Conservation (phyloP, 2,888 invertebrate species). For the Chaitophorus viminalis region DNA sequence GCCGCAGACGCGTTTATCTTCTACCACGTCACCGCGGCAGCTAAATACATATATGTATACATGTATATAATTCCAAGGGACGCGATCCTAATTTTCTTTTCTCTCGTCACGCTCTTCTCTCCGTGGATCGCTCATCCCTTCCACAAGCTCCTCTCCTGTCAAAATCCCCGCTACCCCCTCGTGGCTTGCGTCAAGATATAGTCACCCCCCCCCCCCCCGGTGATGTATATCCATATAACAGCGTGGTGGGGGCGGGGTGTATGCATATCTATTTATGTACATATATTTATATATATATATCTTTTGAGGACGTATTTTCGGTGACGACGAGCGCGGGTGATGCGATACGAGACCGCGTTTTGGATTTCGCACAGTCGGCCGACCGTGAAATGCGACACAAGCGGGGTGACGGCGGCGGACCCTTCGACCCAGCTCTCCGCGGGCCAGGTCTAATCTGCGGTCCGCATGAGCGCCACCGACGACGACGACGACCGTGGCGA, state of each 20-base stretch:
- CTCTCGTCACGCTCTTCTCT: neutral
- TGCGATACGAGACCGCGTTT: neutral
- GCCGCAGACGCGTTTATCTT: constrained; percentile 48
- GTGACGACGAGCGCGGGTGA: neutral
- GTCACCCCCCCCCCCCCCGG: no score
- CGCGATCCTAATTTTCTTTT: constrained; percentile 32
- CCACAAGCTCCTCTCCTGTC: neutral
- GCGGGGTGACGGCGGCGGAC: no score
- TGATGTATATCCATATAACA: no score
- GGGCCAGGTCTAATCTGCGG: neutral
- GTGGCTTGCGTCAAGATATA: no score
- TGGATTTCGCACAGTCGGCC: constrained; percentile 17
- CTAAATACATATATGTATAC: no score
- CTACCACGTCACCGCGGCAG: constrained; percentile 2
- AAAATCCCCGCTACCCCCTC: neutral
- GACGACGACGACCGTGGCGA: neutral
- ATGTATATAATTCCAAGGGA: neutral
- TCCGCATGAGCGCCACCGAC: neutral
- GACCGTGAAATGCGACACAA: constrained; percentile 19
- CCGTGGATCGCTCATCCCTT: neutral
- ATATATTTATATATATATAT: neutral
- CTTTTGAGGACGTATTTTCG: neutral
- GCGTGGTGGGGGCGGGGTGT: no score
- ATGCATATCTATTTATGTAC: no score
- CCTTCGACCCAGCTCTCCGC: neutral